Conservation (phyloP, 1,140 invertebrate species). For the Trichomalopsis sarcophagae region DNA sequence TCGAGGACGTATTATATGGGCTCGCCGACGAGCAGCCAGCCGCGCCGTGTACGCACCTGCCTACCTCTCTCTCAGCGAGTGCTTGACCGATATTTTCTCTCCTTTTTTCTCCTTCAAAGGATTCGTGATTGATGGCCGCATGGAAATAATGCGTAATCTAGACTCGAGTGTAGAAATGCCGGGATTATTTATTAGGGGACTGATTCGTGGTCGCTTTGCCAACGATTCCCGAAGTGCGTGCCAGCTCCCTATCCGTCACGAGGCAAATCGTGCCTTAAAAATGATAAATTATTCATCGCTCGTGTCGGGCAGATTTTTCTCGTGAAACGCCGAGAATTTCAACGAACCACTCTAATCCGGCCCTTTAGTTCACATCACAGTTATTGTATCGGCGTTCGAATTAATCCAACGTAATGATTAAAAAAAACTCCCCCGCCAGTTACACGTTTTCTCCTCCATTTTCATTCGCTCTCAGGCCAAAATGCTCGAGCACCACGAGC, state of each 20-base stretch:
- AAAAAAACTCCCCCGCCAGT: too few species aligned
- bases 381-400: too few species aligned
- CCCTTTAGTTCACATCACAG: neutral
- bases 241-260: neutral
- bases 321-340: too few species aligned
- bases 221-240: neutral
- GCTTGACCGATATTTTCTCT: neutral
- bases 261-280: neutral
- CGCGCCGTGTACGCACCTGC: neutral
- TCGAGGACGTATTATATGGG: too few species aligned
- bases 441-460: neutral
- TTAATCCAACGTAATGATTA: too few species aligned
- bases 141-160: neutral
- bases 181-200: neutral
- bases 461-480: neutral
- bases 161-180: neutral
- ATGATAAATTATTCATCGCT: neutral
- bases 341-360: neutral
- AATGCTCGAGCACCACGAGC: neutral
- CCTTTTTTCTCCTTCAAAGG: neutral
- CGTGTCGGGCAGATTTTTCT: neutral
- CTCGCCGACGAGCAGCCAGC: too few species aligned
- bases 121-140: neutral
- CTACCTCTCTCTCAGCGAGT: neutral
- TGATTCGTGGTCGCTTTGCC: neutral